A percentile compares a stretch with the other conserved stretches of the same genome.
Conservation (phyloP, 2,113 vertebrate species). For the Corythaixoides concolor region DNA sequence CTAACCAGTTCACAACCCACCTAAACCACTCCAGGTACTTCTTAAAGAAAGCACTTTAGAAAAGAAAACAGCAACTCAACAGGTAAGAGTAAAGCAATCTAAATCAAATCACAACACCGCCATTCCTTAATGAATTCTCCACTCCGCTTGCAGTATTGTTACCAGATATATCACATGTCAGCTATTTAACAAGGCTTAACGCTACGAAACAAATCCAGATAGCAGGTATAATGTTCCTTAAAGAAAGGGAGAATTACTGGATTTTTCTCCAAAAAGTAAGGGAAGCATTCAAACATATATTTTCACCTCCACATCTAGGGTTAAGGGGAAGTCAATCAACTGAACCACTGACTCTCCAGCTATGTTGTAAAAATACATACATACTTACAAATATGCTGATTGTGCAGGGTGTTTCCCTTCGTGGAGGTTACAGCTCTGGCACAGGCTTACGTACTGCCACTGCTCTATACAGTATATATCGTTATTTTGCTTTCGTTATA, state of each 20-base stretch:
- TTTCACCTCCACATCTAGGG: not conserved
- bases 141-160: rapidly evolving
- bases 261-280: not conserved
- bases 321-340: not conserved
- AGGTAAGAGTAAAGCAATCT: not conserved
- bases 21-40: not conserved
- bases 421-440: not conserved
- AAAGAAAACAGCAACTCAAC: not conserved
- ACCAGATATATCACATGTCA: not conserved
- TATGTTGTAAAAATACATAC: not conserved
- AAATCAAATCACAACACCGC: not conserved
- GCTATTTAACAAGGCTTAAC: not conserved
- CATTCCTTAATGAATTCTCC: not conserved
- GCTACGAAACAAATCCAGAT: not conserved
- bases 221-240: not conserved
- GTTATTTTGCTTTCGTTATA: rapidly evolving
- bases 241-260: not conserved
- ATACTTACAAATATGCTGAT: not conserved
- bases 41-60: not conserved
- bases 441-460: not conserved
- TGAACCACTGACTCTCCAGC: not conserved
- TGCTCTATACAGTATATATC: rapidly evolving
- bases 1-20: not conserved
- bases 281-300: not conserved
- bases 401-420: not conserved